Base-by-base conservation (phyloP, 2,113 vertebrate genomes). In the Phainopepla nitens region DNA sequence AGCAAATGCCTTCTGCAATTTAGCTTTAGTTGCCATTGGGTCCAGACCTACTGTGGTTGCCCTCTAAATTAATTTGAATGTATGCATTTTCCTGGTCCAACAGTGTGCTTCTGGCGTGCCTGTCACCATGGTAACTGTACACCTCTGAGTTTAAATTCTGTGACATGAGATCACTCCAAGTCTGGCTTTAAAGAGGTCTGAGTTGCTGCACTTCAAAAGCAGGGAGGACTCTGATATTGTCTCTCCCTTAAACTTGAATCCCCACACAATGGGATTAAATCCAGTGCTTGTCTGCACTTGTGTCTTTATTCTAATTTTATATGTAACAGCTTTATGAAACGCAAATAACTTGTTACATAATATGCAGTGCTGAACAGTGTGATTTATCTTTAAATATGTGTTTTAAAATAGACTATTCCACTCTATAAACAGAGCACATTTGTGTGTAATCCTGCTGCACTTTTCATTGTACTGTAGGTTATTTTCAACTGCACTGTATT, bases 331-430 rank as follows among this genome's bases (percentile, higher is more conserved):
- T 92, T 95, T 90, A 70, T 90, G 94, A 92, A 96, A 83, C n/a
- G 8, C 65, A 91, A 91, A 91, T 83, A 94, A 70, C 50, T 75
- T 68, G 56, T 97, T 95, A 95, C 57, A 90, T 95, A 96, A 97
- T 76, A 56, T 76, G 39, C 77, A 71, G 41, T 62, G 53, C 88
- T 84, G 61, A 90, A 79, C 39, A 83, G 75, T 90, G 78, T 95
- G 85, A 82, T 93, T 84, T 93, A 45, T 86, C 90, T 88, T 95
- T 92, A 94, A 92, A 94, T 90, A 90, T 6, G 50, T 45, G 79
- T 88, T 71, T 80, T 5, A 72, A 96, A 94, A 92, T 82, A 92
- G 75, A 33, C 45, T 54, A 33, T 76, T 87, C 25, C 58, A 72
- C 24, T 68, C 45, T 54, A 82, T 94, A 94, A 96, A 90, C 70